Base-by-base conservation (phyloP, 2,888 invertebrate species). In the Drosophila nigricruria region DNA sequence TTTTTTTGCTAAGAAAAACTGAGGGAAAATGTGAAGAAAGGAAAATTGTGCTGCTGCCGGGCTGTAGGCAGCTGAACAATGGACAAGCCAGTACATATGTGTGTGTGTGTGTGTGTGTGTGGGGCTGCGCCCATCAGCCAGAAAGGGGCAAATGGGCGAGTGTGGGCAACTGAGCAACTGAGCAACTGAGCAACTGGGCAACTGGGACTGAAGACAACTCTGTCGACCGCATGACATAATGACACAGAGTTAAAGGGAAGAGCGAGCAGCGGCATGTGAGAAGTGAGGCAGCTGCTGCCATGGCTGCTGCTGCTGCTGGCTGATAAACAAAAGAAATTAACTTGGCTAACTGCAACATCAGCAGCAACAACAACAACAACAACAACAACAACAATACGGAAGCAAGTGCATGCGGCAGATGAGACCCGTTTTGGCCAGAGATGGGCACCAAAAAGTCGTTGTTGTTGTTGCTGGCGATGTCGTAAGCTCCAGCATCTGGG, bases 161-260 rank as follows among this genome's bases (percentile, higher is more conserved):
- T 40, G 61, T 47, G 59, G 27, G 52, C 25, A 43, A 52, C 45
- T 57, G 61, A 25, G 52, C 25, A 45, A 52, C 47, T 60, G 61
- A 45, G 27, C 9, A 23, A 52, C 62, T 67, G 57, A 25, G 52
- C 25, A 45, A 52, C 47, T 60, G 61, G 50, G 27, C 9, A 23
- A 52, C 62, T 67, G 57, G 23, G 30, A 45, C 50, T 62, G 62
- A 20, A 32, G 54, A 40, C 43, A 60, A 23, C 43, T 34, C 70
- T 42, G 56, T 58, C 70, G 73, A 79, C 81, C 82, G 71, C 76
- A 79, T 82, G 82, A 81, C 81, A 81, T 81, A 81, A 81, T 81
- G 73, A 82, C 81, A 77, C 73, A 73, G 49, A 59, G 56, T 14
- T n/a, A 42, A 50, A 43, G 61, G 56, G 59, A 54, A 58, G 58